Evolutionary conservation across 2,113 vertebrate genomes (phyloP).

Genomic region (Nyctibius bracteatus): DNA sequence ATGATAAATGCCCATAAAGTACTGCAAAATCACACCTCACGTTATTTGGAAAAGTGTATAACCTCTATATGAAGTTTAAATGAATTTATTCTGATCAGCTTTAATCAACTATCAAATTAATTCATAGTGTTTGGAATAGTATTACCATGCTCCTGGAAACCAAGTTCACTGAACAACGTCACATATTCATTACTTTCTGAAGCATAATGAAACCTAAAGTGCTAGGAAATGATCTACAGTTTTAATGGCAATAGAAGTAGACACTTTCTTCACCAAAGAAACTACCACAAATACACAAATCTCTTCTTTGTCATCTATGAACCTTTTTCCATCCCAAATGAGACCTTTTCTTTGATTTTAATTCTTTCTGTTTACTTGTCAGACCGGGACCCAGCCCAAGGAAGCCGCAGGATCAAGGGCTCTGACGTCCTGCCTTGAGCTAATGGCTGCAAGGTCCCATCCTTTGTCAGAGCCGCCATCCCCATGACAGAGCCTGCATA

Average conservation of each 20-base stretch:
- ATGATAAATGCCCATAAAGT: conserved; percentile 47
- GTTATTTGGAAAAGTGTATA: conserved; percentile 1
- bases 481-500: background rate
- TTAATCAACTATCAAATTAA: conserved; percentile 52
- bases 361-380: background rate
- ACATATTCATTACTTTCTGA: background rate
- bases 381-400: background rate
- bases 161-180: background rate
- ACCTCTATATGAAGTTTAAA: conserved; percentile 33
- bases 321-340: background rate
- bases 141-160: background rate
- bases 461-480: background rate
- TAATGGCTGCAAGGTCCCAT: background rate
- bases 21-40: conserved; percentile 9
- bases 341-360: background rate
- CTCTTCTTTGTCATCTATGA: background rate
- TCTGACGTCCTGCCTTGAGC: background rate
- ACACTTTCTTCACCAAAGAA: background rate
- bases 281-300: background rate
- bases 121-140: conserved; percentile 28
- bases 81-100: conserved; percentile 40
- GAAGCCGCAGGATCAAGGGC: background rate
- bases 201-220: background rate
- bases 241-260: background rate
- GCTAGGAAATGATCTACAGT: background rate